A percentile compares a stretch with the other conserved stretches of the same genome.
These are phyloP conservation scores for Cynaeus angustus DNA, from an alignment of 2,888 invertebrate genomes.

Conservation along the genomic window DNA sequence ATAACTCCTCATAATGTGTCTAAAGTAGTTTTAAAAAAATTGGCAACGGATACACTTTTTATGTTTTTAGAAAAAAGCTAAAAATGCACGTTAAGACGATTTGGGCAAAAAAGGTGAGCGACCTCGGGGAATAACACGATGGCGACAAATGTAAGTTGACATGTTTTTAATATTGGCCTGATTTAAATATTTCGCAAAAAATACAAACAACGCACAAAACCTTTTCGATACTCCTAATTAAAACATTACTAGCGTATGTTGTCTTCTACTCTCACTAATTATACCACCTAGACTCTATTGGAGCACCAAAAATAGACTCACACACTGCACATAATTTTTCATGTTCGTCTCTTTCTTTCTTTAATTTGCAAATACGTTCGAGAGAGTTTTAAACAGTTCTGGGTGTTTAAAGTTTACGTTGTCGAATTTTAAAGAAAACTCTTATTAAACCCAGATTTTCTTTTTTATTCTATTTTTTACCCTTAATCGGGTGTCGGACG, in stretches of 20 bases:
- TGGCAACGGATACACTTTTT: slow-evolving; percentile 18
- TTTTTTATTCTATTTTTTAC: too few relatives aligned
- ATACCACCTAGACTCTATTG: slow-evolving; percentile 22
- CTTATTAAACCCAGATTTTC: too few relatives aligned
- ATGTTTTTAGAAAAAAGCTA: slow-evolving; percentile 30
- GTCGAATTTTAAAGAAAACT: too few relatives aligned
- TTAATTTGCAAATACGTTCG: not conserved
- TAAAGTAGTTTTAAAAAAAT: slow-evolving; percentile 18
- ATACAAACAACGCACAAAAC: not conserved
- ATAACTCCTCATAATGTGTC: slow-evolving; percentile 26
- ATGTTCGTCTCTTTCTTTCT: slow-evolving; percentile 4
- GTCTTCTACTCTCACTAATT: slow-evolving; percentile 23
- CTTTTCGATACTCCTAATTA: slow-evolving; percentile 1
- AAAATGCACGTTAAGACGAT: slow-evolving; percentile 15
- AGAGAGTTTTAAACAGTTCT: too few relatives aligned
- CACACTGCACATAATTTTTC: slow-evolving; percentile 29
- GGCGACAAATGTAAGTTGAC: not conserved
- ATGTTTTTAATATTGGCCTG: not conserved
- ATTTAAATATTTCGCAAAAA: not conserved
- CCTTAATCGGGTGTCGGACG: too few relatives aligned
- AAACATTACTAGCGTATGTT: slow-evolving; percentile 7
- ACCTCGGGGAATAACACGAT: slow-evolving; percentile 15
- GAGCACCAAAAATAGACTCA: slow-evolving; percentile 32
- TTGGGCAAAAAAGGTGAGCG: slow-evolving; percentile 23
- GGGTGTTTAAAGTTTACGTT: too few relatives aligned